Percentiles rank a stretch among this genome's conserved stretches.
These are phyloP conservation scores for Pipistrellus pygmaeus DNA, from an alignment of 2,797 vertebrate genomes.

Conservation along the genomic window DNA sequence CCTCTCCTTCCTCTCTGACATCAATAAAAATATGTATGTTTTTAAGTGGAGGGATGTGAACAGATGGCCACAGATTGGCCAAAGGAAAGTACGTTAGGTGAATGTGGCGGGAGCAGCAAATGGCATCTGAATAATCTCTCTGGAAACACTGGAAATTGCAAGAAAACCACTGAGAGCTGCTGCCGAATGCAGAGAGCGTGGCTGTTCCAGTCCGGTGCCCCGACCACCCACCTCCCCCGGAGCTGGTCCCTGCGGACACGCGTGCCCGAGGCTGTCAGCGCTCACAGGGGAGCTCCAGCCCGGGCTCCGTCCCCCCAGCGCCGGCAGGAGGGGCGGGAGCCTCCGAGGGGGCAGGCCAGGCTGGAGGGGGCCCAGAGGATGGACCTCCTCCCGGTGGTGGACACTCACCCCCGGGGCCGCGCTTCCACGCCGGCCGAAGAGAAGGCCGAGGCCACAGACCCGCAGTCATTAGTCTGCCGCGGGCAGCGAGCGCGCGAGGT, in stretches of 20 bases:
- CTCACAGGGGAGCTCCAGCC: background rate
- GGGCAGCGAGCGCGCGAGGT: conserved; percentile 27
- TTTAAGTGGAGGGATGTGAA: too few species aligned
- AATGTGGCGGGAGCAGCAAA: too few species aligned
- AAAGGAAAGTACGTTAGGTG: too few species aligned
- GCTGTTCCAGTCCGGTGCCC: background rate
- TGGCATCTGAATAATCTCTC: background rate
- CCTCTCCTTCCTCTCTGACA: too few species aligned
- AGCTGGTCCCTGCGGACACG: conserved; percentile 49
- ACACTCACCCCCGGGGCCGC: conserved; percentile 61
- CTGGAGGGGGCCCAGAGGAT: too few species aligned
- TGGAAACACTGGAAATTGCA: background rate
- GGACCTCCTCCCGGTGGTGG: background rate
- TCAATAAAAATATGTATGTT: too few species aligned
- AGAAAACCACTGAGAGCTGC: background rate
- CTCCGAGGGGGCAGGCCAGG: too few species aligned
- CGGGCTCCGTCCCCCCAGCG: too few species aligned
- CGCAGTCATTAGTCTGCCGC: conserved; percentile 55
- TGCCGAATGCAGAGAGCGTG: background rate
- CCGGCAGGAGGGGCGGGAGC: too few species aligned
- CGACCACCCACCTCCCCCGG: background rate
- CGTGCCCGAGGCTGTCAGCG: conserved; percentile 70
- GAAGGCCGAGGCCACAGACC: conserved; percentile 62
- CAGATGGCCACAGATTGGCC: too few species aligned
- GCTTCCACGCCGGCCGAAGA: conserved; percentile 77